Percentiles rank a stretch among this genome's conserved stretches.
phyloP scores from a whole-genome alignment of 2,888 invertebrate genomes.

The Ectemnius continuus region DNA sequence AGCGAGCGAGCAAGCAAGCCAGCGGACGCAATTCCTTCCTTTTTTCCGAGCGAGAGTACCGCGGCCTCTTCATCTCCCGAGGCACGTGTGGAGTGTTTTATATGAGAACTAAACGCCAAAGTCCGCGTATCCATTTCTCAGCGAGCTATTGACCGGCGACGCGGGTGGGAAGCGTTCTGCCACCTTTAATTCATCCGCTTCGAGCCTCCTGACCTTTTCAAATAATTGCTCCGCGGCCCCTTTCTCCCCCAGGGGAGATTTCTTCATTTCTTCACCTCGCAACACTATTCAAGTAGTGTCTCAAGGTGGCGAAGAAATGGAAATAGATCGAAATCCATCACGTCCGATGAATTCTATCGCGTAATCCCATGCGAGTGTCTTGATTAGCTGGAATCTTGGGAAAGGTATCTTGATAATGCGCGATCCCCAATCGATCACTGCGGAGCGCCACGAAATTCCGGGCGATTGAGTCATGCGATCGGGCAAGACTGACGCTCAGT shows the following conservation, averaged over 20 bases:
- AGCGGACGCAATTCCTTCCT: too few species aligned
- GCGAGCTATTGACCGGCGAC: constrained; percentile 46
- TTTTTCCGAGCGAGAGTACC: too few species aligned
- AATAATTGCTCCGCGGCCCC: constrained; percentile 53
- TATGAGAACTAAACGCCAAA: constrained; percentile 43
- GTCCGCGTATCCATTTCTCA: constrained; percentile 47
- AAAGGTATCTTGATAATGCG: not conserved
- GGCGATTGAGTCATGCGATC: constrained; percentile 45
- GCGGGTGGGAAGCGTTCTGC: constrained; percentile 52
- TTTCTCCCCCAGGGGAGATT: constrained; percentile 46
- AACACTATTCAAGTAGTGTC: constrained; percentile 21
- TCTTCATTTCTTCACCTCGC: constrained; percentile 48
- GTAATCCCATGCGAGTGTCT: not conserved
- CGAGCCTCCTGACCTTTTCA: constrained; percentile 57
- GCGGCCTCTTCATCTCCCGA: not conserved
- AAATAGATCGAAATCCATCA: too few species aligned
- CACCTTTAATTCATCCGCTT: constrained; percentile 53
- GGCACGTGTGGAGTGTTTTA: constrained; percentile 11
- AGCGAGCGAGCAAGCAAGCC: too few species aligned
- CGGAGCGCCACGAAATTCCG: constrained; percentile 45
- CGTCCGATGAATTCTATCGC: too few species aligned
- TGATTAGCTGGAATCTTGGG: not conserved
- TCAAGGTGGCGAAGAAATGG: too few species aligned
- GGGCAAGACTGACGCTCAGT: constrained; percentile 31
- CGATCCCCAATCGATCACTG: not conserved